phyloP scores from a whole-genome alignment of 2,797 vertebrate species.

The Sebastiscus tertius region DNA sequence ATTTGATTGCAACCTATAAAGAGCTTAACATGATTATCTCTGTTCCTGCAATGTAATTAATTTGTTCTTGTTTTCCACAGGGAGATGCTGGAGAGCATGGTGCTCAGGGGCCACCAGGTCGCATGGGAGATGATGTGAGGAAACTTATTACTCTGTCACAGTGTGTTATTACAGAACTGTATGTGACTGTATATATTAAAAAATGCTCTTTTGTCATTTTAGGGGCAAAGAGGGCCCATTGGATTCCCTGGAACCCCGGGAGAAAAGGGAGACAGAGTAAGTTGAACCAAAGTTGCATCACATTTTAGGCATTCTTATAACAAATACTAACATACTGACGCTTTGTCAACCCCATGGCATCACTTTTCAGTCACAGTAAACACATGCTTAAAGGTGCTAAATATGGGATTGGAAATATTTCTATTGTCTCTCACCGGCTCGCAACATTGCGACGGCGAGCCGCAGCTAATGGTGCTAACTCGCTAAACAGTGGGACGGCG shows the following conservation, averaged over 20 bases:
- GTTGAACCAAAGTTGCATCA: constrained; percentile 12
- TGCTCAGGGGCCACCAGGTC: constrained; percentile 76
- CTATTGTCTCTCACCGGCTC: too few relatives aligned
- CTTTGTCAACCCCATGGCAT: too few relatives aligned
- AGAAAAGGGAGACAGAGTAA: constrained; percentile 85
- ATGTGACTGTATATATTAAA: neutral
- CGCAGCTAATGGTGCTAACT: too few relatives aligned
- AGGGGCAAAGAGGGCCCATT: constrained; percentile 85
- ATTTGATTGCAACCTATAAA: neutral
- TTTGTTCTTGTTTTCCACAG: constrained; percentile 55
- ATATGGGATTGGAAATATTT: too few relatives aligned
- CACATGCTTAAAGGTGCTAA: too few relatives aligned
- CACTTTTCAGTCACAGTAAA: too few relatives aligned
- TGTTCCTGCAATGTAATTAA: neutral
- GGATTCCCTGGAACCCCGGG: constrained; percentile 78
- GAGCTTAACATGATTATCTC: constrained; percentile 16
- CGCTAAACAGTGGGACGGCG: too few relatives aligned
- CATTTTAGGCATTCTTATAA: neutral
- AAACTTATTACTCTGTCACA: neutral
- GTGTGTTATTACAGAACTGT: too few relatives aligned
- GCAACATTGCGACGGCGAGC: too few relatives aligned
- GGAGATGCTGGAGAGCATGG: constrained; percentile 77
- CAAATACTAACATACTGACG: neutral
- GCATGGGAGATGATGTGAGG: constrained; percentile 83
- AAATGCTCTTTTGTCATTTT: constrained; percentile 1